Percentiles rank a stretch among this genome's conserved stretches.
Conservation (phyloP, 92 coral and sea anemone species). For the Anthopleura xanthogrammica region DNA sequence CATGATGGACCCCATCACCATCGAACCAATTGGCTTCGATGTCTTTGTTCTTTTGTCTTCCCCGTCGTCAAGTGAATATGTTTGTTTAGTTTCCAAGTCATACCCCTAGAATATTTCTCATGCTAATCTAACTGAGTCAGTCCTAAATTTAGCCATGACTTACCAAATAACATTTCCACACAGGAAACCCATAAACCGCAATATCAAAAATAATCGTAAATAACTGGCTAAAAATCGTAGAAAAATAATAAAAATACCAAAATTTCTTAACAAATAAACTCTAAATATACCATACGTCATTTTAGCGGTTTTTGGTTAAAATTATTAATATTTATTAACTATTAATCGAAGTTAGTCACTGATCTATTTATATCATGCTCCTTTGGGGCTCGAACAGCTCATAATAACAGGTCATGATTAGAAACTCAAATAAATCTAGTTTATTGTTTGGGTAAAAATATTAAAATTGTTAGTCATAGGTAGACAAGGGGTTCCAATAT, state of each 20-base stretch:
- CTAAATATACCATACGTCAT: neutral
- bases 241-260: neutral
- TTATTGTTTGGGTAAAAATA: neutral
- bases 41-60: constrained; percentile 50
- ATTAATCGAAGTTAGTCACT: neutral
- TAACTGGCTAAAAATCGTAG: neutral
- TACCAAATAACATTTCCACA: constrained; percentile 19
- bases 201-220: neutral
- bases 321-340: neutral
- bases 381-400: constrained; percentile 1
- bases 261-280: neutral
- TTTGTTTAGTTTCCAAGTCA: constrained; percentile 58
- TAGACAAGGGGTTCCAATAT: neutral
- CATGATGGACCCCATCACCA: constrained; percentile 28
- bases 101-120: constrained; percentile 42
- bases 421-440: neutral
- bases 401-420: neutral
- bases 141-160: constrained; percentile 34
- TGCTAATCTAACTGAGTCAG: constrained; percentile 38
- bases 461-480: neutral
- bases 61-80: constrained; percentile 49
- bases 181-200: constrained; percentile 15
- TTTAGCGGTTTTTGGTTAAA: neutral
- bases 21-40: constrained; percentile 46
- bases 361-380: neutral